These are phyloP conservation scores for Saccopteryx bilineata DNA, from an alignment of 2,113 vertebrate species.

Conservation along the genomic window DNA sequence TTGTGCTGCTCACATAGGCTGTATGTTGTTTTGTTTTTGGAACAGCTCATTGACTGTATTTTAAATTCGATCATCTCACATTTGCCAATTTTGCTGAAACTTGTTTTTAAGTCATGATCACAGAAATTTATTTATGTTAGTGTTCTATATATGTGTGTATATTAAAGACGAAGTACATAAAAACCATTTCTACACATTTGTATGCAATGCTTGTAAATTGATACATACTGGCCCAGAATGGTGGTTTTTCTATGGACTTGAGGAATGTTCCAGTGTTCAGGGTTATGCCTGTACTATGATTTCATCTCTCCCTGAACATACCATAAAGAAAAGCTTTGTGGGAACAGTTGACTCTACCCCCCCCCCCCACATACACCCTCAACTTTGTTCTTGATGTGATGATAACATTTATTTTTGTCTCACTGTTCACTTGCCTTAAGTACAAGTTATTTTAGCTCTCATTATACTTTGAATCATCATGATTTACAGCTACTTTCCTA, in stretches of 20 bases:
- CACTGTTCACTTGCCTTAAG: constrained; percentile 1
- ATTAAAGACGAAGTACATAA: background rate
- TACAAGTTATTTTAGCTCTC: background rate
- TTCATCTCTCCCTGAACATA: background rate
- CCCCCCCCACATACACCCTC: background rate
- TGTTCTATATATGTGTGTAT: background rate
- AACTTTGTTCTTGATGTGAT: background rate
- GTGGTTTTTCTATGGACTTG: background rate
- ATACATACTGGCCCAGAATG: background rate
- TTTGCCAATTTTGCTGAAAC: background rate
- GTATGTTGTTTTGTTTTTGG: background rate
- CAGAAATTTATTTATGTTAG: background rate
- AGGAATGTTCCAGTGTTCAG: background rate
- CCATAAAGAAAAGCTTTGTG: background rate
- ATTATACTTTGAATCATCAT: background rate
- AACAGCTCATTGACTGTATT: background rate
- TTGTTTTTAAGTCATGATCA: background rate
- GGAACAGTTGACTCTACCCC: background rate
- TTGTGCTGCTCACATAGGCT: background rate
- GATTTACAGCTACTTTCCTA: background rate
- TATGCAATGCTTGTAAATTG: background rate
- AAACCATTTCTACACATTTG: background rate
- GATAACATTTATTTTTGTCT: background rate
- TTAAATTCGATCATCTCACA: constrained; percentile 11
- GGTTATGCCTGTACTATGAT: background rate